phyloP scores from a whole-genome alignment of 1,140 invertebrate genomes.

The Papilio polytes region DNA sequence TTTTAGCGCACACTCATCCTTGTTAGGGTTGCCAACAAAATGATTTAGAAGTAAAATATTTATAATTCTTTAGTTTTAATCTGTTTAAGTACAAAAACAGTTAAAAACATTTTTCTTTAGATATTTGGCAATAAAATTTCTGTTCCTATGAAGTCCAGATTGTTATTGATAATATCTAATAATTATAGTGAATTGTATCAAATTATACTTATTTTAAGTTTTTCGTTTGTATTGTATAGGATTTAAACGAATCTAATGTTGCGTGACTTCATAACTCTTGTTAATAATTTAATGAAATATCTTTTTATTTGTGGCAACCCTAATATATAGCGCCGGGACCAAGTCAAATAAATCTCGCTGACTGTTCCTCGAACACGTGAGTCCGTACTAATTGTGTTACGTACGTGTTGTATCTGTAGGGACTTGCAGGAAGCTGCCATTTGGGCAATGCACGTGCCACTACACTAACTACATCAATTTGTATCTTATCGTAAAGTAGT shows the following conservation, averaged over 20 bases:
- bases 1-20: slow-evolving; percentile 33
- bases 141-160: no score
- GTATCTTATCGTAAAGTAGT: background rate
- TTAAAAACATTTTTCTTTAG: no score
- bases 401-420: slow-evolving; percentile 59
- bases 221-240: no score
- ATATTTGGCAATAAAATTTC: no score
- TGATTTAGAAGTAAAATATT: background rate
- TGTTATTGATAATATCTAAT: no score
- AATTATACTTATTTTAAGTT: no score
- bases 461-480: background rate
- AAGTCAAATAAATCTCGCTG: slow-evolving; percentile 50
- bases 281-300: no score
- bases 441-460: slow-evolving; percentile 33
- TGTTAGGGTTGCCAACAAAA: background rate
- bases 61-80: no score
- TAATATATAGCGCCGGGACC: slow-evolving; percentile 29
- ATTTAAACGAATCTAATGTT: no score
- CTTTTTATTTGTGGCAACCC: background rate
- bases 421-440: slow-evolving; percentile 52
- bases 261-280: no score
- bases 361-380: slow-evolving; percentile 58
- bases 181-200: no score
- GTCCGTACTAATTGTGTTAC: slow-evolving; percentile 58
- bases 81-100: no score